Evolutionary conservation across 2,113 vertebrate genomes (phyloP).

Genomic region (Nycticebus coucang): DNA sequence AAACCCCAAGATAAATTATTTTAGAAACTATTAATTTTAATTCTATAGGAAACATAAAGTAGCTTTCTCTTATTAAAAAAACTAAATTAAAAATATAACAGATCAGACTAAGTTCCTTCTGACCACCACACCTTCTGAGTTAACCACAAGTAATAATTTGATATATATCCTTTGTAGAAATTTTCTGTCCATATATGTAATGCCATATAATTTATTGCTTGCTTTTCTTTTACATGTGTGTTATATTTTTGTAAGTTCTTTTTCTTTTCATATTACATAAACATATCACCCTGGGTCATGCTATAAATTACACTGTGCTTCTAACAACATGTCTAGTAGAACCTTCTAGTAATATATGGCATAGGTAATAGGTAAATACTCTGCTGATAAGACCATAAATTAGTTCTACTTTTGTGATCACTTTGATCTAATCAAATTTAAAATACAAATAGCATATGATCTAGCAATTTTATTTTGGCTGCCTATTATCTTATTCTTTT

Average conservation of each 20-base stretch:
- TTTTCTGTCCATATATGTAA: background rate
- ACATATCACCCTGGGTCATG: background rate
- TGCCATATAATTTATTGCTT: background rate
- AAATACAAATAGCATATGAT: background rate
- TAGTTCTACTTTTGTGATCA: background rate
- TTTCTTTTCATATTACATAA: background rate
- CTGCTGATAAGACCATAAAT: background rate
- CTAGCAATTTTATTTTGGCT: background rate
- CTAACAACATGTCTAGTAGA: background rate
- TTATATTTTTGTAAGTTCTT: background rate
- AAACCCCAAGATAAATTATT: background rate
- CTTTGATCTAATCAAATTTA: background rate
- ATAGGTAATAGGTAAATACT: background rate
- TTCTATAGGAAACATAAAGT: background rate
- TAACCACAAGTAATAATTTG: background rate
- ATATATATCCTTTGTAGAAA: background rate
- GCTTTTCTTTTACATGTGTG: background rate
- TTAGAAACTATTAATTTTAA: constrained; percentile 22
- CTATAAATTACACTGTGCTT: background rate
- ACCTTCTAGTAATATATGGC: background rate
- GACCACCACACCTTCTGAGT: background rate
- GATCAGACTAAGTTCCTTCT: background rate
- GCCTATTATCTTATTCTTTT: background rate
- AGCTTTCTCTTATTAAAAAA: background rate
- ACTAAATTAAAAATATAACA: background rate